A percentile compares a stretch with the other conserved stretches of the same genome.
Evolutionary conservation across 2,888 invertebrate genomes (phyloP).

Genomic region (Poecilus cupreus): DNA sequence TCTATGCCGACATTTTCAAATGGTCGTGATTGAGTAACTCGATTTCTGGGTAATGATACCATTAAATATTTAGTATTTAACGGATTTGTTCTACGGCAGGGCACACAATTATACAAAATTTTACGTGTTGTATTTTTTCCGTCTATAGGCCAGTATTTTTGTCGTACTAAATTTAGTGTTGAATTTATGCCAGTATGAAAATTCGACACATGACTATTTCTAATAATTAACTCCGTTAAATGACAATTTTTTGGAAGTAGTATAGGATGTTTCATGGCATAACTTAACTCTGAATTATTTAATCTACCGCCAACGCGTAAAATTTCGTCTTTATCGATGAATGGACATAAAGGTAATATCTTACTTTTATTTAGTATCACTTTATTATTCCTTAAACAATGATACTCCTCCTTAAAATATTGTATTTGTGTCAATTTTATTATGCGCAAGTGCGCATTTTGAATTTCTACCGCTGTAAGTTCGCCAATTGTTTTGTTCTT

Average conservation of each 20-base stretch:
- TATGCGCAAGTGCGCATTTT: conserved; percentile 13
- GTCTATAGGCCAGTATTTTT: conserved; percentile 53
- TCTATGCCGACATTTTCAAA: conserved; percentile 32
- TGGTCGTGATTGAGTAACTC: neutral
- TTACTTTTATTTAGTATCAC: neutral
- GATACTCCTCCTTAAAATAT: neutral
- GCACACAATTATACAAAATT: neutral
- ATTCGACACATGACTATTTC: neutral
- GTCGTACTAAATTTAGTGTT: conserved; percentile 32
- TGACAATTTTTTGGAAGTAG: conserved; percentile 45
- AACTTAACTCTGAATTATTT: neutral
- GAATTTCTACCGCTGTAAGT: conserved; percentile 1
- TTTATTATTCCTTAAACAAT: neutral
- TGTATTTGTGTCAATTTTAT: neutral
- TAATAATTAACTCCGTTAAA: conserved; percentile 46
- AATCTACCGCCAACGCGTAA: conserved; percentile 31
- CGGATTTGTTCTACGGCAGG: neutral
- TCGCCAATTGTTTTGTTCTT: neutral
- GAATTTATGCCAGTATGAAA: conserved; percentile 47
- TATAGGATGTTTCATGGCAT: conserved; percentile 50
- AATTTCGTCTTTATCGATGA: conserved; percentile 7
- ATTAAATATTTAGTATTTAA: conserved; percentile 15
- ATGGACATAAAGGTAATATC: neutral
- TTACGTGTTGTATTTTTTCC: conserved; percentile 33
- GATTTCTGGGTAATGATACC: conserved; percentile 15